Base-by-base conservation (phyloP, 1,140 invertebrate species). In the Ostrea edulis region DNA sequence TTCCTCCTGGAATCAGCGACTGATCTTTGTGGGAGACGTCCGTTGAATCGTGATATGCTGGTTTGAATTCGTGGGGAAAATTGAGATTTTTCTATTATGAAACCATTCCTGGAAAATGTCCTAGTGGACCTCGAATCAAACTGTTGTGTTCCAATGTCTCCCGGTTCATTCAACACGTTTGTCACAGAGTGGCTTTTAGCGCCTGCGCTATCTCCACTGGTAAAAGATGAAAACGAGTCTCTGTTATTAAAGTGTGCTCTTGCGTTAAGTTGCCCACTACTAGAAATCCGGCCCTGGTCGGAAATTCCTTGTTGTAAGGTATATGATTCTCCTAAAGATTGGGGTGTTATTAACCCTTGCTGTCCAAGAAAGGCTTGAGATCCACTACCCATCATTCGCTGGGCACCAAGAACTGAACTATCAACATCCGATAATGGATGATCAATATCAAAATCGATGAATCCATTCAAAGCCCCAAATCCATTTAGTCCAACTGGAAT, bases 351-450 rank as follows among this genome's bases (percentile, higher is more conserved):
- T 25, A 71, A 25, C 29, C 25, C 65, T n/a, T 65, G 62, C n/a
- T 22, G 17, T 65, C 17, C 17, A 65, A 65, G n/a, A 22, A 22
- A n/a, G 12, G 20, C 22, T 22, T n/a, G 4, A 12, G 65, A 29
- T 71, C 65, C 65, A 12, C 11, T 12, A 25, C 25, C 25, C 65
- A 71, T 71, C 12, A 71, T 25, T 12, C 65, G 65, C 11, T 71
- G 65, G 65, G 65, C 65, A 58, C 12, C 55, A 25, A 71, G 65
- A 71, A 71, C 65, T 71, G 65, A 71, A 25, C 65, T 71, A 29
- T 71, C 65, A 22, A 71, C 65, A 11, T 71, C 65, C 22, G 65
- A 71, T 29, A 71, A 71, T 71, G 65, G 65, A 12, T 71, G 65
- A 22, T 71, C 65, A 29, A 71, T 71, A 22, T 71, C 65, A 29